A percentile compares a stretch with the other conserved stretches of the same genome.
These are phyloP conservation scores for Hyla sarda DNA, from an alignment of 2,113 vertebrate genomes.

Conservation along the genomic window DNA sequence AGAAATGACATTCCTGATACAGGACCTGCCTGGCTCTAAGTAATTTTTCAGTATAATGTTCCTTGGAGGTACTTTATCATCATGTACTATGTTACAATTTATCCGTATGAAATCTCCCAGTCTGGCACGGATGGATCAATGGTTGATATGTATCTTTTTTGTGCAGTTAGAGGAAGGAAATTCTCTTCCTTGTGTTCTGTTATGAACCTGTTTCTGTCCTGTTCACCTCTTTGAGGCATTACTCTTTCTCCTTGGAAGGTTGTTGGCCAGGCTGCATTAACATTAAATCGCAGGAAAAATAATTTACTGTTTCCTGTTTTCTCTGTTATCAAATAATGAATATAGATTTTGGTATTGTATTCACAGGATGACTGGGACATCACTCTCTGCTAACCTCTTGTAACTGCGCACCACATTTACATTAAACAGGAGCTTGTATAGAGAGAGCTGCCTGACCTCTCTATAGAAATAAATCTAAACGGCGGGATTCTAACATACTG, in stretches of 20 bases:
- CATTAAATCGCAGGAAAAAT: constrained; percentile 56
- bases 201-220: constrained; percentile 59
- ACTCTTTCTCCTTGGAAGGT: constrained; percentile 53
- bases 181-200: constrained; percentile 46
- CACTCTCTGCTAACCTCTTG: constrained; percentile 56
- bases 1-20: not conserved
- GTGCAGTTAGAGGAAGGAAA: constrained; percentile 23
- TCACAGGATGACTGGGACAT: constrained; percentile 44
- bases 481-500: not conserved
- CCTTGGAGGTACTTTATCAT: constrained; percentile 14
- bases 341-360: constrained; percentile 58
- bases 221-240: constrained; percentile 55
- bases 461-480: not conserved
- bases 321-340: constrained; percentile 59
- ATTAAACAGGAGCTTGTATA: constrained; percentile 27
- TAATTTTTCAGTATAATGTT: constrained; percentile 2
- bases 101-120: constrained; percentile 40
- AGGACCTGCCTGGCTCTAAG: not conserved
- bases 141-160: constrained; percentile 57
- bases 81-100: constrained; percentile 30
- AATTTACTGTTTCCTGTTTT: constrained; percentile 60
- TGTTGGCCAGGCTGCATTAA: constrained; percentile 48
- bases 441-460: not conserved
- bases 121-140: constrained; percentile 45
- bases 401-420: constrained; percentile 30